A percentile compares a stretch with the other conserved stretches of the same genome.
These are phyloP conservation scores for Myiozetetes cayanensis DNA, from an alignment of 2,113 vertebrate genomes.

Conservation along the genomic window DNA sequence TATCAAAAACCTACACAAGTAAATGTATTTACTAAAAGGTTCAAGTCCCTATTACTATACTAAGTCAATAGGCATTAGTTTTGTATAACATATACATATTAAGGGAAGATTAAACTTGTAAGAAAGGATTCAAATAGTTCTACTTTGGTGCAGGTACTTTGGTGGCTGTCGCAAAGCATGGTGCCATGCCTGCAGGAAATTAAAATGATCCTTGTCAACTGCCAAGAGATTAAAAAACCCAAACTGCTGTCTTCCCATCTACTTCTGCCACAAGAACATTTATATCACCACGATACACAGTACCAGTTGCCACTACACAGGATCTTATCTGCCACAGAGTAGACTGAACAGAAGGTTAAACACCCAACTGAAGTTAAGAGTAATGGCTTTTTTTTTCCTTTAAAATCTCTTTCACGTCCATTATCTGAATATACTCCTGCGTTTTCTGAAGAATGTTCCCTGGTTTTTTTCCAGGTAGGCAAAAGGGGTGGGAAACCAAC, in stretches of 20 bases:
- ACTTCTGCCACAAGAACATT: not conserved
- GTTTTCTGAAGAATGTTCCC: not conserved
- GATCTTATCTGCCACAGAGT: not conserved
- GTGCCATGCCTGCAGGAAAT: not conserved
- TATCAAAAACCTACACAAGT: not conserved
- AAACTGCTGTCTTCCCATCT: not conserved
- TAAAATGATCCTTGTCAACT: not conserved
- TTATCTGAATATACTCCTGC: not conserved
- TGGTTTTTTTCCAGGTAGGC: not conserved
- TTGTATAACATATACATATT: not conserved
- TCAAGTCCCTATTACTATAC: not conserved
- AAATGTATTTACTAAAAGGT: not conserved
- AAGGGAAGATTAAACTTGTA: not conserved
- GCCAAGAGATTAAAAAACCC: not conserved
- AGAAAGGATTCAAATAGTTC: not conserved
- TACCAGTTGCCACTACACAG: not conserved
- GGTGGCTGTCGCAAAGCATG: not conserved
- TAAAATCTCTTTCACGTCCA: not conserved
- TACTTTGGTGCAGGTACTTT: not conserved
- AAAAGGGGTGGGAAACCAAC: not conserved
- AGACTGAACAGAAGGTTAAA: not conserved
- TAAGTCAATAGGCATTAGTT: not conserved
- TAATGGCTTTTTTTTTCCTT: not conserved
- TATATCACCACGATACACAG: not conserved
- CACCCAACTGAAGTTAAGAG: not conserved